These are phyloP conservation scores for Tipula unca DNA, from an alignment of 2,888 invertebrate species.

Conservation along the genomic window DNA sequence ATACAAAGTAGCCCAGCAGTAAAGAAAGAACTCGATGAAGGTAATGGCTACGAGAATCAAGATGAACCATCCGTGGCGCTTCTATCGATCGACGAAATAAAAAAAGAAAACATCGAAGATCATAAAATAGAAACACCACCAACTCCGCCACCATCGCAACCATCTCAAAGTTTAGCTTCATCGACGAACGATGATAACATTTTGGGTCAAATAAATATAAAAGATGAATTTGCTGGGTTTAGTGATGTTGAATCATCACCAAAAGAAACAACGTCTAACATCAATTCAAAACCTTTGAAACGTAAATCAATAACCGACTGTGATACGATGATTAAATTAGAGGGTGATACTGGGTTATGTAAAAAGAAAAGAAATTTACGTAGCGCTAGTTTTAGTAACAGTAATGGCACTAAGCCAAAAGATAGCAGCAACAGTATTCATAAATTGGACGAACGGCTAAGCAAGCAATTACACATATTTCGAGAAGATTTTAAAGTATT, in stretches of 20 bases:
- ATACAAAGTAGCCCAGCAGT: neutral
- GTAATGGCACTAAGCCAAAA: neutral
- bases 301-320: neutral
- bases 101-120: neutral
- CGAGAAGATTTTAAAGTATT: neutral
- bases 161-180: neutral
- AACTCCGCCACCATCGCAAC: conserved; percentile 21
- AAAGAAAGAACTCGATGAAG: neutral
- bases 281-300: neutral
- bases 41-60: neutral
- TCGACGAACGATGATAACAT: neutral
- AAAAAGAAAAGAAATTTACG: neutral
- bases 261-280: neutral
- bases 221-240: conserved; percentile 20
- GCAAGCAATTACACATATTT: neutral
- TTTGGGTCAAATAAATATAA: neutral
- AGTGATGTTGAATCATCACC: conserved; percentile 16
- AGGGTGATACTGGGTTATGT: neutral
- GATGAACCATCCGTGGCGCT: neutral
- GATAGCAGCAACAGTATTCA: neutral
- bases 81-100: neutral
- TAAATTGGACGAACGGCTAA: neutral
- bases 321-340: neutral
- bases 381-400: neutral
- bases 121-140: conserved; percentile 21